phyloP scores from a whole-genome alignment of 2,797 vertebrate genomes.

The Euthynnus affinis region DNA sequence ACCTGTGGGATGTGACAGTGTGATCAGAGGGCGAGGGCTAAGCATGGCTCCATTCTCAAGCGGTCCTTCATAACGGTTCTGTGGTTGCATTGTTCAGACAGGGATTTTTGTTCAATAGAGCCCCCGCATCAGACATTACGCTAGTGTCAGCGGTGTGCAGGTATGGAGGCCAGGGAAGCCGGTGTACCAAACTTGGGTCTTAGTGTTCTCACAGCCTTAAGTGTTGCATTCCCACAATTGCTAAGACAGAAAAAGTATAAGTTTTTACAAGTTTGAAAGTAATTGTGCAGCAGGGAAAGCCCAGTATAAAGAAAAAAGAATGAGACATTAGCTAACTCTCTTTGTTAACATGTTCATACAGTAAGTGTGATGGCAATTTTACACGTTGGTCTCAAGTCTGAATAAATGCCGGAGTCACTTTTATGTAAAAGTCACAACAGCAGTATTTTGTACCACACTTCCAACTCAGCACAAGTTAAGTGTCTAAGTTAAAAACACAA shows the following conservation, averaged over 20 bases:
- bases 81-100: constrained; percentile 64
- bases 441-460: no score
- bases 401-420: no score
- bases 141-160: constrained; percentile 66
- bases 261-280: constrained; percentile 58
- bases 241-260: constrained; percentile 42
- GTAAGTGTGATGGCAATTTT: no score
- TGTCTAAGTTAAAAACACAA: background rate
- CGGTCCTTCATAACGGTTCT: constrained; percentile 69
- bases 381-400: no score
- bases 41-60: constrained; percentile 67
- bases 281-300: background rate
- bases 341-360: background rate
- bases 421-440: no score
- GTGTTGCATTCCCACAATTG: constrained; percentile 75
- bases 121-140: constrained; percentile 67
- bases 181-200: constrained; percentile 55
- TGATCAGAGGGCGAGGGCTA: constrained; percentile 81
- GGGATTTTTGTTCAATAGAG: constrained; percentile 76
- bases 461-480: background rate
- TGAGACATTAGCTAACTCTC: background rate
- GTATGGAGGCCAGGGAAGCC: constrained; percentile 59
- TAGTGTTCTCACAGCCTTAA: constrained; percentile 75
- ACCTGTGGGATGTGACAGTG: constrained; percentile 84
- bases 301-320: background rate